Evolutionary conservation across 2,113 vertebrate genomes (phyloP).

Genomic region (Dicrurus megarhynchus): DNA sequence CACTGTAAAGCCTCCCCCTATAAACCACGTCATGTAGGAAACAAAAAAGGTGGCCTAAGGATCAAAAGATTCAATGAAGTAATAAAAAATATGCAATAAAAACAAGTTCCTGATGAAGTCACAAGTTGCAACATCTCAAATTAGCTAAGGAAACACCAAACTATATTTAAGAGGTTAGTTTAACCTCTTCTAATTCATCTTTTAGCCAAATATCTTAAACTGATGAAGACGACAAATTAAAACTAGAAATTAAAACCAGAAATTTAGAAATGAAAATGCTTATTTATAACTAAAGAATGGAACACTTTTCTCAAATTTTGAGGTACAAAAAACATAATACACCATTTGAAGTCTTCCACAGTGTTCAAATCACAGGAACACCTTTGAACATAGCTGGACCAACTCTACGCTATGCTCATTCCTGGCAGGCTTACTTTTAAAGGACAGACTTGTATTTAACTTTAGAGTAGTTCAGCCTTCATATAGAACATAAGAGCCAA

Average conservation of each 20-base stretch:
- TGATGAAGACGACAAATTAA: background rate
- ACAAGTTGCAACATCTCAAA: background rate
- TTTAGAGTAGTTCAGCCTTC: background rate
- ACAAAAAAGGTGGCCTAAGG: background rate
- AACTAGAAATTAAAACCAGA: background rate
- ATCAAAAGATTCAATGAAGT: background rate
- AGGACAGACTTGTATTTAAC: background rate
- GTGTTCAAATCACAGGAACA: background rate
- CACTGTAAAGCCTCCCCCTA: background rate
- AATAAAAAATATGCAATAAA: background rate
- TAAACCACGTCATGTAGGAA: fast-evolving
- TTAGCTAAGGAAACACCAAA: background rate
- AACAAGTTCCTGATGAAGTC: background rate
- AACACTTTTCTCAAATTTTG: background rate
- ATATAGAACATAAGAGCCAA: fast-evolving
- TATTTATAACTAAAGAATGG: background rate
- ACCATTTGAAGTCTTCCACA: background rate
- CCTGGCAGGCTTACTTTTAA: background rate
- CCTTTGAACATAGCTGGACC: background rate
- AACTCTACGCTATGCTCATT: background rate
- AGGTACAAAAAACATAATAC: background rate
- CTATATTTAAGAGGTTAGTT: background rate
- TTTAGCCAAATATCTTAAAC: background rate
- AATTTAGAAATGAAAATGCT: background rate
- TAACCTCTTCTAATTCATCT: background rate